phyloP scores from a whole-genome alignment of 2,888 invertebrate genomes.

The Eristalinus sepulchralis region DNA sequence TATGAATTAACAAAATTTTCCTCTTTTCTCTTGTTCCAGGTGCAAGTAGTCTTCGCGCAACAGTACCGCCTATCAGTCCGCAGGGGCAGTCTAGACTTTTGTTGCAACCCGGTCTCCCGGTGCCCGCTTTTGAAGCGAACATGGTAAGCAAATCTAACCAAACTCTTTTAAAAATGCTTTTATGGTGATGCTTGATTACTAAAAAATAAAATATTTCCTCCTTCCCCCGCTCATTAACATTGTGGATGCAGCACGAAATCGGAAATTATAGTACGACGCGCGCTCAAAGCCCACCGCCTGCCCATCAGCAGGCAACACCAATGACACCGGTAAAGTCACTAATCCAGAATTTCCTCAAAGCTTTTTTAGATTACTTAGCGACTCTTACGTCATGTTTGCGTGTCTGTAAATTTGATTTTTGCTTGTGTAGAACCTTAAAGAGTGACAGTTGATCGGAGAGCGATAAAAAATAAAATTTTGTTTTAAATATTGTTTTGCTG shows the following conservation, averaged over 20 bases:
- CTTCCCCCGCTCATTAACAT: constrained; percentile 36
- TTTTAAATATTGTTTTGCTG: neutral
- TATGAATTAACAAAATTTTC: neutral
- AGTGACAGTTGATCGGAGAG: no score
- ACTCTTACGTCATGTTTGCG: neutral
- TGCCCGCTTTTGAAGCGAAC: constrained; percentile 85
- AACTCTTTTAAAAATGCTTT: neutral
- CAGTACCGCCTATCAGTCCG: constrained; percentile 84
- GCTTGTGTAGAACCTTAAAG: neutral
- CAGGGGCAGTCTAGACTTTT: constrained; percentile 83
- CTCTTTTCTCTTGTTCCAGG: constrained; percentile 75
- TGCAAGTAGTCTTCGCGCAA: constrained; percentile 81
- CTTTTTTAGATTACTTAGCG: constrained; percentile 1
- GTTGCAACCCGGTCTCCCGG: constrained; percentile 83
- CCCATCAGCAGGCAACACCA: constrained; percentile 90
- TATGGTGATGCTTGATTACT: constrained; percentile 10
- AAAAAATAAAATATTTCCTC: constrained; percentile 37
- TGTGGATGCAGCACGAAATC: constrained; percentile 84
- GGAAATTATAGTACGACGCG: constrained; percentile 78
- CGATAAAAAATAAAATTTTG: no score
- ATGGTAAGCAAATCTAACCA: constrained; percentile 84
- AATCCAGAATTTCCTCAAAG: neutral
- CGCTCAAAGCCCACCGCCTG: constrained; percentile 90
- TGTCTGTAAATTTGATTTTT: neutral
- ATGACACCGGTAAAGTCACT: constrained; percentile 84